phyloP scores from a whole-genome alignment of 2,113 vertebrate species.

The Condylura cristata region DNA sequence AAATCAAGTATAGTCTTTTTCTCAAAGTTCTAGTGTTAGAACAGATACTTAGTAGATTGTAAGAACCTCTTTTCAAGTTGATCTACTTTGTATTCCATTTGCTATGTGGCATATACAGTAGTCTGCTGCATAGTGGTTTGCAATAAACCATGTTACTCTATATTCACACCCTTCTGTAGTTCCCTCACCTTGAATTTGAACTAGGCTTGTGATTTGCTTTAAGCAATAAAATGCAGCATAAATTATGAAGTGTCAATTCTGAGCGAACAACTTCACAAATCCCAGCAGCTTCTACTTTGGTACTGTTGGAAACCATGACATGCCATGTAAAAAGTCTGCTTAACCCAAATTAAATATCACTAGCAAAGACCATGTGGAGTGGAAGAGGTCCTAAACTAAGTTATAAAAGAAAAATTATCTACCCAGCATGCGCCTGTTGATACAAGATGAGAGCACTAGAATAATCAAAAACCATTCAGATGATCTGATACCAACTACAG shows the following conservation, averaged over 20 bases:
- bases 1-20: background rate
- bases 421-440: background rate
- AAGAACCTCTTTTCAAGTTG: background rate
- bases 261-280: background rate
- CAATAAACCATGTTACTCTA: background rate
- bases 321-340: background rate
- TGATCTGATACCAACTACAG: background rate
- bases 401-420: background rate
- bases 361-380: background rate
- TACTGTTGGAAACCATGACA: background rate
- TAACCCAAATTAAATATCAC: background rate
- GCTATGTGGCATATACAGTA: background rate
- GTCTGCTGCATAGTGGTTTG: background rate
- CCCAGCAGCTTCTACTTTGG: background rate
- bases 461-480: background rate
- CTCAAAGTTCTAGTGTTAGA: background rate
- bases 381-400: background rate
- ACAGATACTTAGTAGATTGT: background rate
- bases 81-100: background rate
- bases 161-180: background rate
- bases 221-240: background rate
- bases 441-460: background rate
- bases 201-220: background rate
- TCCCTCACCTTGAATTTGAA: background rate
- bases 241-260: background rate